Evolutionary conservation across 2,888 invertebrate genomes (phyloP).

Genomic region (Aspidiotus rigidus): DNA sequence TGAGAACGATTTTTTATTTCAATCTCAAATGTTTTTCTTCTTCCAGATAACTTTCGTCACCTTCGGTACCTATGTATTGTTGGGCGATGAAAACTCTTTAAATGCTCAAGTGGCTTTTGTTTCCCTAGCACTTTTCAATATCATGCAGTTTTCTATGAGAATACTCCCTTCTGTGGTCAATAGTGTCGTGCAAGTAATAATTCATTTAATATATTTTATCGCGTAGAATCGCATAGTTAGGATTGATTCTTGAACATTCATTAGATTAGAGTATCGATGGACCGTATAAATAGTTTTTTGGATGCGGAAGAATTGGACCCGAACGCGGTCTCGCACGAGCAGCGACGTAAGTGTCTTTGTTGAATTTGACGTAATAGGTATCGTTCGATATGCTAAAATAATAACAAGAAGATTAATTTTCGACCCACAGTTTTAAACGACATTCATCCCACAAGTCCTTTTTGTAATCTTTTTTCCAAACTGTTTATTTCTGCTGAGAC

Average conservation of each 20-base stretch:
- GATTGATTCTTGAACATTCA: slow-evolving; percentile 31
- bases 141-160: slow-evolving; percentile 88
- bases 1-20: neutral
- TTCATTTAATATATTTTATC: too few relatives aligned
- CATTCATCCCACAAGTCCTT: too few relatives aligned
- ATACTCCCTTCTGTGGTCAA: slow-evolving; percentile 94
- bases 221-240: too few relatives aligned
- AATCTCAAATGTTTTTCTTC: neutral
- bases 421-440: too few relatives aligned
- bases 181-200: slow-evolving; percentile 75
- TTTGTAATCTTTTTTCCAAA: too few relatives aligned
- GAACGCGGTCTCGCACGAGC: slow-evolving; percentile 43
- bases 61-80: slow-evolving; percentile 79
- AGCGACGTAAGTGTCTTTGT: slow-evolving; percentile 39
- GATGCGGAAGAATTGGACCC: slow-evolving; percentile 49
- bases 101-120: slow-evolving; percentile 90
- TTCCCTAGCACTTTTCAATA: slow-evolving; percentile 93
- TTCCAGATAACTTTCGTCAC: slow-evolving; percentile 57
- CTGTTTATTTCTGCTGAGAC: too few relatives aligned
- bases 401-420: too few relatives aligned
- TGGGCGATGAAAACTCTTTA: slow-evolving; percentile 71
- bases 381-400: too few relatives aligned
- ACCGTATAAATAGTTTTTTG: slow-evolving; percentile 50
- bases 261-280: slow-evolving; percentile 49
- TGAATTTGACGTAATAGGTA: too few relatives aligned